Base-by-base conservation (phyloP, 2,888 invertebrate species). In the Drosophila fulvimacula region DNA sequence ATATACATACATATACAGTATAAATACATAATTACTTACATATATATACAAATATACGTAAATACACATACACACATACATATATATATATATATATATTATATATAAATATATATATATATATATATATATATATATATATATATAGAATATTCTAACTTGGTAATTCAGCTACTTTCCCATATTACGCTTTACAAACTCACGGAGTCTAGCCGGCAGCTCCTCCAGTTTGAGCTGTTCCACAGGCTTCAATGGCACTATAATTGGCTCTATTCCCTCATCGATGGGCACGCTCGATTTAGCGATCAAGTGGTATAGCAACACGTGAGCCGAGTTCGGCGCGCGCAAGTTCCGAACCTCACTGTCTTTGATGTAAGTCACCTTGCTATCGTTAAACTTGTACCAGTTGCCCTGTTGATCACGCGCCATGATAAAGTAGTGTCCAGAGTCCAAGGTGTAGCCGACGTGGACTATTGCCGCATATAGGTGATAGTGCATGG, bases 211-310 rank as follows among this genome's bases (percentile, higher is more conserved):
- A 2, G 2, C 0, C 13, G 49, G 49, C 1, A 34, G 19, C 0
- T 49, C 32, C 4, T 34, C 10, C 4, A 49, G 4, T 2, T 9
- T 9, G 7, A 34, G 49, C 13, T 7, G 32, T 1, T 0, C 13
- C 19, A 19, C 13, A 3, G 13, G 3, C 11, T n/a, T 3, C 3
- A 27, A 7, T 27, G 17, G 27, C 11, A 10, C 11, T 3, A 48
- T 6, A 48, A 17, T 3, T 6, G 17, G 17, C 5, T 3, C 15
- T 0, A 2, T 5, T 13, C 9, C n/a, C 4, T 10, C 34, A 0
- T 9, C 5, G 3, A 15, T 0, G 3, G 0, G 1, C 13, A 0
- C 15, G 0, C 0, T 9, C 10, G n/a, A 2, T n/a, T 9, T 15
- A 0, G 4, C 34, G 10, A 0, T 1, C 15, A 49, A 2, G 0